Base-by-base conservation (phyloP, 2,797 vertebrate genomes). In the Sarcoramphus papa region DNA sequence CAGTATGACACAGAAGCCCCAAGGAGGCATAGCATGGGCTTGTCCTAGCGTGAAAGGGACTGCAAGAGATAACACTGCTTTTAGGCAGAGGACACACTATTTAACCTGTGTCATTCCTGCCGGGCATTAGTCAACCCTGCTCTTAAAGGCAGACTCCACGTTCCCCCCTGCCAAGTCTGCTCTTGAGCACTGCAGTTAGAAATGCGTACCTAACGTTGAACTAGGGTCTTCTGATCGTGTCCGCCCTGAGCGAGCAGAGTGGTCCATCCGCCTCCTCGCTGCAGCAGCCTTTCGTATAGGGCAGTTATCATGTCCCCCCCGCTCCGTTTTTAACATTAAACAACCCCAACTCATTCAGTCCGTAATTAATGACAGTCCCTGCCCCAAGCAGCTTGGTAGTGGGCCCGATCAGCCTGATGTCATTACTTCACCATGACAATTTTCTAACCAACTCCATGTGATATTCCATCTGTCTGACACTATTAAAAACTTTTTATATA, bases 321-420 rank as follows among this genome's bases (percentile, higher is more conserved):
- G 37, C 41, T 51, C 11, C 0, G 0, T 60, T 69, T 12, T 37
- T 62, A 8, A 2, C 0, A 0, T 48, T 50, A 12, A 87, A 45
- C 60, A 43, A 76, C 54, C 74, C 59, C 18, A 14, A 41, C 84
- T 37, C 14, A 2, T 68, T 82, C 7, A 8, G 17, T 8, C 88
- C 48, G 79, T 94, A 95, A 95, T 95, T 97, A 92, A 84, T 78
- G 92, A 72, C 96, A 97, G 82, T 47, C 78, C 47, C 87, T 86
- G 95, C 96, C 95, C 94, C 90, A 65, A 91, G 96, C 96, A 95
- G 94, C 95, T 94, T 94, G 92, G 95, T 91, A 79, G 84, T 82
- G 81, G 95, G 96, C 95, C 95, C 14, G 12, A 96, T 95, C 96
- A 95, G 96, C 91, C 88, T 96, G 91, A 95, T 97, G 92, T 96